Evolutionary conservation across 2,888 invertebrate genomes (phyloP), one percentile per base, ranked within the genome.

Genomic region (Drosophila tanythrix): DNA sequence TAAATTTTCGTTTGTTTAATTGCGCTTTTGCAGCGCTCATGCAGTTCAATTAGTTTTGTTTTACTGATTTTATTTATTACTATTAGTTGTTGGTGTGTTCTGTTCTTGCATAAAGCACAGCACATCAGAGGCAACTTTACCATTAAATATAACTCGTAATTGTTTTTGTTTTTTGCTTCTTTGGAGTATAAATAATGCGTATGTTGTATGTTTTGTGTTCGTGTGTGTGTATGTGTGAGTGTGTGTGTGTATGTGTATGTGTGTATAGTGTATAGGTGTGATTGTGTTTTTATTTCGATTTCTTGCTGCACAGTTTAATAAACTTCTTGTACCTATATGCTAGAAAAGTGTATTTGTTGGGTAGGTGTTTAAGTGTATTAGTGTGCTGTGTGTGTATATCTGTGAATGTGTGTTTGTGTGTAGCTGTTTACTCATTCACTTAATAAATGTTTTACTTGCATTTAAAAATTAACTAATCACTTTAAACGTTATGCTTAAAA

Each of bases 101-200:
- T 66, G 51, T 70, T 71, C 60, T 80, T 77, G 76, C 79, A 79
- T 80, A 71, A 79, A 80, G 81, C 83, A 81, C 81, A 88, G 76
- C 79, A 82, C 74, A 75, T 81, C 76, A 77, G 88, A 85, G 85
- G 82, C 90, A 80, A 81, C 81, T 73, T 74, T 84, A 84, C 65
- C 81, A 77, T 84, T 84, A 73, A 73, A 79, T 81, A 81, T 83
- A 83, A 78, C 82, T 87, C 72, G 70, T 79, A 70, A 63, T 74
- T 79, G 68, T 74, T 76, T 78, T 72, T 77, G 70, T 75, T 77
- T 77, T 77, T 83, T 77, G 82, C 82, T 83, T 83, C 81, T 91
- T 88, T 90, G 90, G 90, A 89, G 88, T 88, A 88, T 88, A 90
- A 86, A 89, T 90, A 90, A 89, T 88, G 83, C 81, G 72, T 79